phyloP scores from a whole-genome alignment of 2,888 invertebrate genomes.

The Leucania comma region DNA sequence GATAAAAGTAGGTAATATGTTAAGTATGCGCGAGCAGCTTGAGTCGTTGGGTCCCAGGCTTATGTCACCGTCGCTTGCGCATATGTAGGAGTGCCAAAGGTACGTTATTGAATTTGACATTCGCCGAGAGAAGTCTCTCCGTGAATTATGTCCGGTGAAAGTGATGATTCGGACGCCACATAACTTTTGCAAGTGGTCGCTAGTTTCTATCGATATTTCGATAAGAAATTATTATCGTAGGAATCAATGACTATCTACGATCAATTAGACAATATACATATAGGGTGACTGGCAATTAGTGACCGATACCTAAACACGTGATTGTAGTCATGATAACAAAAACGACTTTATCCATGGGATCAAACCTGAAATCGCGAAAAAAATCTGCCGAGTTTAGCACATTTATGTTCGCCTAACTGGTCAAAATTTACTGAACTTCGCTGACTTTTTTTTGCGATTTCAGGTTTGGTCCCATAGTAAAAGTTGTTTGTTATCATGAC shows the following conservation, averaged over 20 bases:
- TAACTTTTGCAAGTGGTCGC: slow-evolving; percentile 70
- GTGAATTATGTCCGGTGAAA: slow-evolving; percentile 80
- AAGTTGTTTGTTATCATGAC: too few species aligned
- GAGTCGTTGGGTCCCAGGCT: slow-evolving; percentile 65
- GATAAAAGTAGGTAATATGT: slow-evolving; percentile 20
- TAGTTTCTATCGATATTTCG: slow-evolving; percentile 59
- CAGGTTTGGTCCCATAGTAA: too few species aligned
- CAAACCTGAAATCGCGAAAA: too few species aligned
- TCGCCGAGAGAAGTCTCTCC: slow-evolving; percentile 68
- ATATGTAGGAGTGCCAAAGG: slow-evolving; percentile 68
- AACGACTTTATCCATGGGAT: too few species aligned
- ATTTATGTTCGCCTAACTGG: too few species aligned
- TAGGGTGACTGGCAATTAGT: too few species aligned
- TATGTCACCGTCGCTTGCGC: slow-evolving; percentile 68
- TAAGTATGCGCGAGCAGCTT: slow-evolving; percentile 48
- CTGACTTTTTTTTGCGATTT: too few species aligned
- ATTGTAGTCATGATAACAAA: too few species aligned
- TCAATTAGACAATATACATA: slow-evolving; percentile 19
- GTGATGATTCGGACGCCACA: slow-evolving; percentile 67
- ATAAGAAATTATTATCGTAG: slow-evolving; percentile 59
- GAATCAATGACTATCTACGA: slow-evolving; percentile 38
- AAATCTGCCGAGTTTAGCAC: too few species aligned
- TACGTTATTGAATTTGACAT: slow-evolving; percentile 78
- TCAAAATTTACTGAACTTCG: too few species aligned
- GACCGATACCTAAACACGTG: too few species aligned